Evolutionary conservation across 2,797 vertebrate genomes (phyloP), one percentile per base, ranked within the genome.

Genomic region (Orestias chungarensis): DNA sequence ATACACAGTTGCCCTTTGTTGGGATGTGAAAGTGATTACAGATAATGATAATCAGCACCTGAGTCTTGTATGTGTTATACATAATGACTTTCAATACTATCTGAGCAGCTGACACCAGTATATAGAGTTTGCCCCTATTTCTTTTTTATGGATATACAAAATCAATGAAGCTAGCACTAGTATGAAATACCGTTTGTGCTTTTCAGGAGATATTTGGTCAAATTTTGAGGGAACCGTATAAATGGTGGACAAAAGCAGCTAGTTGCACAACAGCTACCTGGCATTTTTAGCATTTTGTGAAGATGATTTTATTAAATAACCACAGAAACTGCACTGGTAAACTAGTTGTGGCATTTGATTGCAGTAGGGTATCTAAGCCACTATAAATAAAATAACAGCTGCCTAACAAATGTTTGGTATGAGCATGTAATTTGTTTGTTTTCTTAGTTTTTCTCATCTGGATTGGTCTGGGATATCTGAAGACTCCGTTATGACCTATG

Each of bases 1-100:
- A 67, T 40, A 73, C 78, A 64, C 78, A 87, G 70, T 33, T 43
- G 67, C 66, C 33, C 57, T 47, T 47, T 42, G 52, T 33, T 8
- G 20, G 66, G 76, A 86, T 70, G 33, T 52, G 66, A 70, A 72
- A 82, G 87, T 73, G 70, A 87, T 87, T 72, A 72, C 25, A 40
- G 68, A 71, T 87, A 81, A 86, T 72, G 75, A 88, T 79, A 42
- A 78, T 78, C 72, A 66, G 74, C 76, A 80, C 42, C 67, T 75
- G 73, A 70, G 72, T 55, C 57, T 59, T 25, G 0, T 29, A 27
- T 46, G 62, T 61, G 18, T 25, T 25, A 46, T 46, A 27, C 17
- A 29, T 18, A 9, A 52, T 47, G 35, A 17, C 10, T 43, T 61
- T 5, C 55, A 12, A n/a, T 49, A n/a, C 17, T 42, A 20, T 61